Evolutionary conservation across 2,888 invertebrate genomes (phyloP).

Genomic region (Latrodectus elegans): DNA sequence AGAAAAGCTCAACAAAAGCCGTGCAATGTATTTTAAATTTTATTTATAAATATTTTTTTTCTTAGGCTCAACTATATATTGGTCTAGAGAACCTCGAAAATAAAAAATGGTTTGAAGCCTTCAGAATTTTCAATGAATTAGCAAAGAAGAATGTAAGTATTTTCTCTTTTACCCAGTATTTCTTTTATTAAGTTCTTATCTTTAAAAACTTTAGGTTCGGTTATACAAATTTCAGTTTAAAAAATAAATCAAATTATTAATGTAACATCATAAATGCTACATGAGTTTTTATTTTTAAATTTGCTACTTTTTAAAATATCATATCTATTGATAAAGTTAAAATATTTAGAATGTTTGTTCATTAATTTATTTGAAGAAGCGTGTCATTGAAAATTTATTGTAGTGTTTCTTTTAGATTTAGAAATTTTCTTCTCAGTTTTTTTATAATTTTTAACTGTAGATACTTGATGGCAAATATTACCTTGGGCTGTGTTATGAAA

Average conservation of each 20-base stretch:
- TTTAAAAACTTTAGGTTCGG: no score
- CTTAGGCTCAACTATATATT: conserved; percentile 57
- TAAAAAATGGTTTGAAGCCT: conserved; percentile 45
- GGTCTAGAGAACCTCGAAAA: conserved; percentile 58
- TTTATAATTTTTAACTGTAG: conserved; percentile 12
- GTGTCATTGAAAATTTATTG: neutral
- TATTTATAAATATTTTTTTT: neutral
- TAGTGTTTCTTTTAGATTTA: neutral
- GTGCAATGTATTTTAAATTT: neutral
- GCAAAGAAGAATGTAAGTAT: conserved; percentile 52
- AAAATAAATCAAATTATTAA: no score
- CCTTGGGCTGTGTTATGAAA: conserved; percentile 66
- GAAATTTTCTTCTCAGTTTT: neutral
- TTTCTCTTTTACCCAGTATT: neutral
- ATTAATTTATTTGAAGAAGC: neutral
- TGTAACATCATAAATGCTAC: neutral
- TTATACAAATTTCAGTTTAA: no score
- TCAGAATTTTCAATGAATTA: conserved; percentile 30
- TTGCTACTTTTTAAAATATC: neutral
- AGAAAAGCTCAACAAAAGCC: no score
- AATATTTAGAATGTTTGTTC: neutral
- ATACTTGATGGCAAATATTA: conserved; percentile 59
- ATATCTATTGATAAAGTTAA: no score
- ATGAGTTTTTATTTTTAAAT: conserved; percentile 6
- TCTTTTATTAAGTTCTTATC: no score